These are phyloP conservation scores for Perodicticus potto DNA, from an alignment of 2,797 vertebrate species.

Conservation along the genomic window DNA sequence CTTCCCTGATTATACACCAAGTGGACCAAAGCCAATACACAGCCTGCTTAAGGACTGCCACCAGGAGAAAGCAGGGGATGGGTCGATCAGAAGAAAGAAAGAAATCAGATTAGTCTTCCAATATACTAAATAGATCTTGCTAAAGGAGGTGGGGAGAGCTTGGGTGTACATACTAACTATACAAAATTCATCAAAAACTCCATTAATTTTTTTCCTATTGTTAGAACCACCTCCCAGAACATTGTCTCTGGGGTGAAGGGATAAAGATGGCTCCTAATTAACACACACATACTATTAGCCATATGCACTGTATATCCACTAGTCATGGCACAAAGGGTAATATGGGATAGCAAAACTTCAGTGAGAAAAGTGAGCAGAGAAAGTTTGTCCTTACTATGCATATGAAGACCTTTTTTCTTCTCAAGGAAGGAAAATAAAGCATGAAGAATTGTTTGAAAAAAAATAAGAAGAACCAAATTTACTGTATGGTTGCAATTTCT, in stretches of 20 bases:
- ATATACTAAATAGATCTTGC: not conserved
- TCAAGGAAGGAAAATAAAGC: conserved; percentile 13
- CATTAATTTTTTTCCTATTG: not conserved
- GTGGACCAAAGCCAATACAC: not conserved
- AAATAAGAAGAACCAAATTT: not conserved
- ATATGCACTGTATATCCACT: not conserved
- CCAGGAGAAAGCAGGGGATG: not conserved
- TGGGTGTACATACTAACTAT: not conserved
- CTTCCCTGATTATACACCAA: not conserved
- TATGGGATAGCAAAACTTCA: accelerated
- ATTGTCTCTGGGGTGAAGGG: not conserved
- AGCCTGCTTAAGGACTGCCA: not conserved
- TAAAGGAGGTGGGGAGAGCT: not conserved
- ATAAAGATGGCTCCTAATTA: not conserved
- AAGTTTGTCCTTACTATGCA: not conserved
- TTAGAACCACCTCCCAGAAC: not conserved
- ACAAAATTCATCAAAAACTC: not conserved
- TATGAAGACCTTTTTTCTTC: not conserved
- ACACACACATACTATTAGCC: not conserved
- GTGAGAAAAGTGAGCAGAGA: not conserved
- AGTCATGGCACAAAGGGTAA: not conserved
- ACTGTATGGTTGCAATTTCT: not conserved
- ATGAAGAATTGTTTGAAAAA: not conserved
- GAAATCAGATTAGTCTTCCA: not conserved
- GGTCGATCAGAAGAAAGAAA: not conserved